Percentiles rank a stretch among this genome's conserved stretches.
Evolutionary conservation across 2,888 invertebrate genomes (phyloP).

Genomic region (Cryptus viduatorius): DNA sequence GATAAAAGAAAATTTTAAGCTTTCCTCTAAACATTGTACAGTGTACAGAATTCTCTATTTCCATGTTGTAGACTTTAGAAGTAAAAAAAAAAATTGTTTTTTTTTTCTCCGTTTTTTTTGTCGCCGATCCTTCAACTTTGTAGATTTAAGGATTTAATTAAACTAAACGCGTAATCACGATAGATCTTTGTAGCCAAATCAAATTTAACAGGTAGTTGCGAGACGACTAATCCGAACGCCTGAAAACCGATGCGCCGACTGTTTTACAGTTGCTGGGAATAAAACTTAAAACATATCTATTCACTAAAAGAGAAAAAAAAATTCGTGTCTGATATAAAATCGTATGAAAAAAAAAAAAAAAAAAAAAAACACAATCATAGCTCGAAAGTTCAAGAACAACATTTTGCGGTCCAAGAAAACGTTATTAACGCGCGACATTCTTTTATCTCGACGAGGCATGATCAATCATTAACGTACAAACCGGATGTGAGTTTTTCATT

Average conservation of each 20-base stretch:
- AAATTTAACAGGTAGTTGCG: conserved; percentile 66
- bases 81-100: conserved; percentile 56
- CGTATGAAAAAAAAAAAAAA: conserved; percentile 2
- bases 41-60: conserved; percentile 77
- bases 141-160: conserved; percentile 40
- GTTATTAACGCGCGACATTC: background rate
- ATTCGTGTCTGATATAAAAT: conserved; percentile 24
- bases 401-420: conserved; percentile 51
- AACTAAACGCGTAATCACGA: conserved; percentile 41
- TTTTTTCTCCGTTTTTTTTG: conserved; percentile 24
- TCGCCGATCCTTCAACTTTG: background rate
- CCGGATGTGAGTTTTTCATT: background rate
- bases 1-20: conserved; percentile 67
- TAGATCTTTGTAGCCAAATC: conserved; percentile 68
- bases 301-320: conserved; percentile 3
- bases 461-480: background rate
- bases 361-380: background rate
- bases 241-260: conserved; percentile 1
- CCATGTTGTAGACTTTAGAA: conserved; percentile 63
- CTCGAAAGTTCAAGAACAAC: conserved; percentile 33
- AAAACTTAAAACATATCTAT: conserved; percentile 52
- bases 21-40: conserved; percentile 73
- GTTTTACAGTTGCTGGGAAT: conserved; percentile 38
- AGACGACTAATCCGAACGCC: conserved; percentile 53
- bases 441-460: conserved; percentile 11